Base-by-base conservation (phyloP, 2,797 vertebrate genomes). In the Muscicapa striata region DNA sequence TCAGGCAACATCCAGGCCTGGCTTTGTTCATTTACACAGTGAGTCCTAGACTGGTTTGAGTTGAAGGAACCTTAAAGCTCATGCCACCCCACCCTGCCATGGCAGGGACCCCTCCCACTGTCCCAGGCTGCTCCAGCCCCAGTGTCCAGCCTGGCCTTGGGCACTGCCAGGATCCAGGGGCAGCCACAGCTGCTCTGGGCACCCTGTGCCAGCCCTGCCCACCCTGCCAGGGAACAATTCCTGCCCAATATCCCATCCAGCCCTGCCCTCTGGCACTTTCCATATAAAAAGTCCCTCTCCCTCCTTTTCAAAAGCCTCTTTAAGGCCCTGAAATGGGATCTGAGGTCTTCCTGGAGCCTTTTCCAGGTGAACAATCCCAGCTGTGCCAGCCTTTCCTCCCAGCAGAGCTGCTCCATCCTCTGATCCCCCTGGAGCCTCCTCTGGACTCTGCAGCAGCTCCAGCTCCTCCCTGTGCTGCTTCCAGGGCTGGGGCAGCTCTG, bases 41-140 rank as follows among this genome's bases (percentile, higher is more conserved):
- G 40, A 81, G 13, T 5, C 40, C 16, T 77, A 48, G 6, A 22
- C 18, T 61, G 54, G 3, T 9, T n/a, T 59, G 29, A 21, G n/a
- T 4, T 40, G 10, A n/a, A 64, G 19, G 45, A 8, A 36, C 4
- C 15, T 23, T n/a, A 29, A 14, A 58, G 5, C 0, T 1, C n/a
- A 51, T 6, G 52, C 10, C 4, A 3, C 6, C 0, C 27, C n/a
- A 46, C 15, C 29, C n/a, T 61, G 29, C 48, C n/a, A 24, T 8
- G 29, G 18, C 36, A 72, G 22, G 59, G 67, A 51, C 84, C 2
- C 24, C 52, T 80, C 1, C 29, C 76, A 78, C 30, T 11, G 3
- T 13, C 36, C 66, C 74, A 78, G 48, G 66, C 5, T 62, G 49
- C 41, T 63, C 84, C 49, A 51, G 15, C 17, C 27, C 64, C n/a